A percentile compares a stretch with the other conserved stretches of the same genome.
These are phyloP conservation scores for Saguinus imperator DNA, from an alignment of 2,113 vertebrate species.

Conservation along the genomic window DNA sequence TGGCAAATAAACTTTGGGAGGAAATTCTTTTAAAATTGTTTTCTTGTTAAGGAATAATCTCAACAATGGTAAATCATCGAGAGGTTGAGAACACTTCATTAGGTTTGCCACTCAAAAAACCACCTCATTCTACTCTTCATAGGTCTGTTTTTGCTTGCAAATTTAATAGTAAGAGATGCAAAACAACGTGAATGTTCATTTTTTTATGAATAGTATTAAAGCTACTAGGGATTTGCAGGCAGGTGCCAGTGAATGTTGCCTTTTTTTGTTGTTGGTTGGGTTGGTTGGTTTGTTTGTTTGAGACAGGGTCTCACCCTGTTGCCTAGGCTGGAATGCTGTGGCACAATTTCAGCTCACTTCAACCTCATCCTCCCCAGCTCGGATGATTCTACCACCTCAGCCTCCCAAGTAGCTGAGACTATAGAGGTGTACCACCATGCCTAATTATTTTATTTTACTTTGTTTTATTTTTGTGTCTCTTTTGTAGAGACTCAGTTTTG, in stretches of 20 bases:
- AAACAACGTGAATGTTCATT: not conserved
- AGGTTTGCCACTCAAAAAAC: not conserved
- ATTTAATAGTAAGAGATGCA: conserved; percentile 19
- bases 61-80: not conserved
- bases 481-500: too few relatives aligned
- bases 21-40: conserved; percentile 70
- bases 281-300: too few relatives aligned
- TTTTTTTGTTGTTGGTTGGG: too few relatives aligned
- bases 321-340: too few relatives aligned
- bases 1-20: conserved; percentile 69
- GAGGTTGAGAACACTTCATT: not conserved
- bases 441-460: too few relatives aligned
- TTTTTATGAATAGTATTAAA: not conserved
- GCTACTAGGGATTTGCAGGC: not conserved
- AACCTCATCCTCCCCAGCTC: too few relatives aligned
- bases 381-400: too few relatives aligned
- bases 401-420: too few relatives aligned
- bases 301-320: too few relatives aligned
- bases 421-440: too few relatives aligned
- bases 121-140: not conserved
- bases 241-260: not conserved
- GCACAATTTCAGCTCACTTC: too few relatives aligned
- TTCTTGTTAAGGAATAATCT: conserved; percentile 38
- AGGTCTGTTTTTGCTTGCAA: not conserved
- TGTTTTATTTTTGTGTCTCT: too few relatives aligned